Conservation (phyloP, 2,888 invertebrate genomes). For the Caprella mutica region DNA sequence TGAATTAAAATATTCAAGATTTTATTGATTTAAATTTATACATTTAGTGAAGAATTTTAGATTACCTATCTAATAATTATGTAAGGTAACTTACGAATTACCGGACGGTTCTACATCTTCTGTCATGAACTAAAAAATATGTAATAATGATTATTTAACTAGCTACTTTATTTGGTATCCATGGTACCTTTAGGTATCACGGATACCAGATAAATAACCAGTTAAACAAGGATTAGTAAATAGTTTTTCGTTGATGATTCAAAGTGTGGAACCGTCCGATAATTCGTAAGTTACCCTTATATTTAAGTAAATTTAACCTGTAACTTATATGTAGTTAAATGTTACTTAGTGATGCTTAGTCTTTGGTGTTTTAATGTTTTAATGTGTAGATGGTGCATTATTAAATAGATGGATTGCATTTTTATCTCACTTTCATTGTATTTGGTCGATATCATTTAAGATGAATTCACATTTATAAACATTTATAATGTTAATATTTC, state of each 20-base stretch:
- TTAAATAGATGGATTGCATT: background rate
- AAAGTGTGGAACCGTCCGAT: too few species aligned
- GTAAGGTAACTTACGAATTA: too few species aligned
- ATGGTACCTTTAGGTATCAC: too few species aligned
- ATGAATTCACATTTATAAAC: too few species aligned
- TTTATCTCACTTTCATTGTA: background rate
- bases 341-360: background rate
- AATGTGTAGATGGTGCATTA: background rate
- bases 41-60: background rate
- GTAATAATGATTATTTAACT: conserved; percentile 2
- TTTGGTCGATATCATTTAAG: too few species aligned
- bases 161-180: too few species aligned
- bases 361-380: background rate
- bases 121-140: background rate
- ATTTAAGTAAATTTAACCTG: conserved; percentile 12
- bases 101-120: too few species aligned
- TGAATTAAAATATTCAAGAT: conserved; percentile 10
- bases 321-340: too few species aligned
- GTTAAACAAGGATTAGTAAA: background rate
- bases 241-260: too few species aligned
- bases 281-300: conserved; percentile 8
- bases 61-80: too few species aligned
- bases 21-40: conserved; percentile 16
- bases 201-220: background rate
- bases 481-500: too few species aligned